Conservation (phyloP, 2,113 vertebrate species). For the Carassius gibelio region DNA sequence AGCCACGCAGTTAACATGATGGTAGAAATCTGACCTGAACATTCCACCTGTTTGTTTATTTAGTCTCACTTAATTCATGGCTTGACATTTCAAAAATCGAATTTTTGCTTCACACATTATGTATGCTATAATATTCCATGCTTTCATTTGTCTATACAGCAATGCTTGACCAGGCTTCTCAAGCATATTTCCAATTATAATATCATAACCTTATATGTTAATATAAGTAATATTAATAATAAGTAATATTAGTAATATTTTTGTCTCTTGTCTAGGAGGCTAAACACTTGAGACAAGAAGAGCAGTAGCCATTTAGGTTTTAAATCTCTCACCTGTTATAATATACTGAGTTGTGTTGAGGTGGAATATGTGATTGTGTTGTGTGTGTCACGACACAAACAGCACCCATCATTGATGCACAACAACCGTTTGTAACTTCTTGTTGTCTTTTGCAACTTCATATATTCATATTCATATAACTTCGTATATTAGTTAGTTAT, state of each 20-base stretch:
- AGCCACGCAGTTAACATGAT: conserved; percentile 59
- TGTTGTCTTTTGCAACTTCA: no score
- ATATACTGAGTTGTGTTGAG: neutral
- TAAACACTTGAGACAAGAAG: neutral
- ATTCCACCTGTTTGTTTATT: conserved; percentile 42
- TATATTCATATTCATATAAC: no score
- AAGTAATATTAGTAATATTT: no score
- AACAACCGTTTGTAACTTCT: no score
- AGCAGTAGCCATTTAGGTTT: neutral
- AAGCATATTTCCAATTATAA: no score
- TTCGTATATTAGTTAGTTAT: no score
- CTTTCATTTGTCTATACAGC: neutral
- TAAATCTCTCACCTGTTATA: neutral
- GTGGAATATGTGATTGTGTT: neutral
- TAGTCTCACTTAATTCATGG: conserved; percentile 1
- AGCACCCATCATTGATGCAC: no score
- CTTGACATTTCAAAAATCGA: neutral
- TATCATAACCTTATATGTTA: no score
- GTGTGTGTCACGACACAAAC: no score
- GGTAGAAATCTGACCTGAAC: conserved; percentile 15
- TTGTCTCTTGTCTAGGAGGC: neutral
- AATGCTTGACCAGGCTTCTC: neutral
- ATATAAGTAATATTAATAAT: no score
- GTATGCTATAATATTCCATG: neutral
- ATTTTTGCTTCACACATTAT: no score